Percentiles rank a stretch among this genome's conserved stretches.
Conservation (phyloP, 2,888 invertebrate genomes). For the Drosophila prolongata region DNA sequence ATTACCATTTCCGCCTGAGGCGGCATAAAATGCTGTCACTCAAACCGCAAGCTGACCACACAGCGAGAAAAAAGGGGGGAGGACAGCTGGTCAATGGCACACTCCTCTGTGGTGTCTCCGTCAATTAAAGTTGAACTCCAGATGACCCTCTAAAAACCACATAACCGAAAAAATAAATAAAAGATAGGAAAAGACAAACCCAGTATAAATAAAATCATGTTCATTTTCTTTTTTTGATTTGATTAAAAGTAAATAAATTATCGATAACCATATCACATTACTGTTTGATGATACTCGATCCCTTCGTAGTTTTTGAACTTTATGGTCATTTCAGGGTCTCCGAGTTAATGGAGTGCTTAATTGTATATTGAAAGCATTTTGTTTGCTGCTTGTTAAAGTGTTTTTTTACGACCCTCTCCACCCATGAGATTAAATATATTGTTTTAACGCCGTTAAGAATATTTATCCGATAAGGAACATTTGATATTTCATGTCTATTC, state of each 20-base stretch:
- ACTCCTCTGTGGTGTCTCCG: conserved; percentile 24
- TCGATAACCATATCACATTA: conserved; percentile 62
- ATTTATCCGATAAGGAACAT: not conserved
- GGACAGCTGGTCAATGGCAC: conserved; percentile 41
- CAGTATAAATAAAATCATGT: conserved; percentile 28
- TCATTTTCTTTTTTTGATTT: conserved; percentile 55
- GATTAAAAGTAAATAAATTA: conserved; percentile 67
- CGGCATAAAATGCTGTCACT: conserved; percentile 42
- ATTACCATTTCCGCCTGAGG: conserved; percentile 41
- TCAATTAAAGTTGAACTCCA: conserved; percentile 51
- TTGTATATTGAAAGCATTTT: conserved; percentile 52
- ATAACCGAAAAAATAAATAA: conserved; percentile 21
- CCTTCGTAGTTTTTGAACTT: conserved; percentile 20
- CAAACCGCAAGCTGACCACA: conserved; percentile 38
- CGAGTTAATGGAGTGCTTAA: conserved; percentile 33
- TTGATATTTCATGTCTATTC: too few relatives aligned
- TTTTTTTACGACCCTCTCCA: conserved; percentile 5
- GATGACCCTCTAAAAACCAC: conserved; percentile 48
- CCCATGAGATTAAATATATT: conserved; percentile 1
- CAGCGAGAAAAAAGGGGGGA: conserved; percentile 17
- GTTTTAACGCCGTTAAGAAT: not conserved
- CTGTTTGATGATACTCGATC: conserved; percentile 16
- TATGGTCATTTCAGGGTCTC: conserved; percentile 19
- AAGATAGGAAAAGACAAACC: not conserved
- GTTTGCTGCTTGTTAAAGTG: conserved; percentile 30